Conservation (phyloP, 2,113 vertebrate genomes). For the Crotalus tigris region DNA sequence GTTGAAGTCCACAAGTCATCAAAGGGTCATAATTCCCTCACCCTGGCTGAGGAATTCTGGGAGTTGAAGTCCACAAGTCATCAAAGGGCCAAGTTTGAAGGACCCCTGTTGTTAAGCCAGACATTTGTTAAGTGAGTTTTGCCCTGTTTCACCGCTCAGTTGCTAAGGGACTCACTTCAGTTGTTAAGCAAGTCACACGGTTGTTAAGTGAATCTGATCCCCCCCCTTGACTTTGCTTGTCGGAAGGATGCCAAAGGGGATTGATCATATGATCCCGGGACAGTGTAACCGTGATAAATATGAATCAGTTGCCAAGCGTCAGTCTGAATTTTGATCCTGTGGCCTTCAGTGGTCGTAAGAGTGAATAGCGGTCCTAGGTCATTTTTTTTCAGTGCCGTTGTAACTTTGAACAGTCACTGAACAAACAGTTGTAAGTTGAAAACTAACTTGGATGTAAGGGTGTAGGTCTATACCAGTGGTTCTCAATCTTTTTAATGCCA, state of each 20-base stretch:
- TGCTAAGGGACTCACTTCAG: not conserved
- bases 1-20: no score
- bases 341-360: not conserved
- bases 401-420: not conserved
- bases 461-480: no score
- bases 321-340: not conserved
- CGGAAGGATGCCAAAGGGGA: no score
- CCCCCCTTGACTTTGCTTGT: not conserved
- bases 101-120: not conserved
- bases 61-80: no score
- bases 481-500: no score
- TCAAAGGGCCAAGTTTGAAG: no score
- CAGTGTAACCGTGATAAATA: not conserved
- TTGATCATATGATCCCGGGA: not conserved
- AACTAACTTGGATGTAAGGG: not conserved
- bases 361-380: not conserved
- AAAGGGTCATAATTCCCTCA: no score
- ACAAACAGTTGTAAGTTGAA: not conserved
- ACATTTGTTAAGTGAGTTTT: not conserved
- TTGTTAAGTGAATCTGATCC: not conserved
- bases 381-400: not conserved
- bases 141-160: rapidly evolving
- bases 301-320: not conserved
- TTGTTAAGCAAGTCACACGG: not conserved
- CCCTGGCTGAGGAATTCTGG: no score